Evolutionary conservation across 37 sponge, comb jelly and placozoan genomes (phyloP).

Genomic region (Diacarnus erythraeanus): DNA sequence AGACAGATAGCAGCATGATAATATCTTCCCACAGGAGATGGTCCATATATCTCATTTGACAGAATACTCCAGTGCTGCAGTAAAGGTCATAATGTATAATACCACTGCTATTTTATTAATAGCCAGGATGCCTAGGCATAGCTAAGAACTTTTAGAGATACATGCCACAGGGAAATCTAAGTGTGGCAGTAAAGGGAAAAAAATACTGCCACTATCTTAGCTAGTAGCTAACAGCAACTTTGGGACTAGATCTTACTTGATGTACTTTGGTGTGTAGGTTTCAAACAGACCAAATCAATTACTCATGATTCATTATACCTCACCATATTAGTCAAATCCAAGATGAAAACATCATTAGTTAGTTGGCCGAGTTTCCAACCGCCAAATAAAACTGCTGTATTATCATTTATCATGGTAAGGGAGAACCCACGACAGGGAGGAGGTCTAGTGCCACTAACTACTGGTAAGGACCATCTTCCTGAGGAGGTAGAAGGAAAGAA

Average conservation of each 20-base stretch:
- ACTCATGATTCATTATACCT: too few relatives aligned
- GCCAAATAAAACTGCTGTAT: conserved; percentile 16
- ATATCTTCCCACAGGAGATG: not conserved
- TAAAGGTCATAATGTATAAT: not conserved
- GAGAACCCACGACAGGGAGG: conserved; percentile 55
- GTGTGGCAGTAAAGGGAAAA: too few relatives aligned
- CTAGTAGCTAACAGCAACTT: too few relatives aligned
- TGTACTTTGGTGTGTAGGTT: too few relatives aligned
- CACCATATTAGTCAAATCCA: not conserved
- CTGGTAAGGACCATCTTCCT: conserved; percentile 30
- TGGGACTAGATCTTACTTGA: too few relatives aligned
- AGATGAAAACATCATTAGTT: not conserved
- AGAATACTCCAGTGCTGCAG: conserved; percentile 3
- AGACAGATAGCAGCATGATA: not conserved
- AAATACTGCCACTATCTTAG: too few relatives aligned
- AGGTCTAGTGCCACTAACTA: conserved; percentile 45
- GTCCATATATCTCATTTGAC: not conserved
- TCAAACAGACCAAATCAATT: too few relatives aligned
- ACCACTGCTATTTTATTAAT: not conserved
- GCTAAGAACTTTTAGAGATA: too few relatives aligned
- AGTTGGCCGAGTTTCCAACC: not conserved
- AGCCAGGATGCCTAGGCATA: too few relatives aligned
- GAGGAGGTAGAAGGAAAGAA: not conserved
- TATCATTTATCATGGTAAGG: conserved; percentile 27
- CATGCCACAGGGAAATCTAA: too few relatives aligned